Evolutionary conservation across 2,888 invertebrate genomes (phyloP), one percentile per base, ranked within the genome.

Genomic region (Oxytorus armatus): DNA sequence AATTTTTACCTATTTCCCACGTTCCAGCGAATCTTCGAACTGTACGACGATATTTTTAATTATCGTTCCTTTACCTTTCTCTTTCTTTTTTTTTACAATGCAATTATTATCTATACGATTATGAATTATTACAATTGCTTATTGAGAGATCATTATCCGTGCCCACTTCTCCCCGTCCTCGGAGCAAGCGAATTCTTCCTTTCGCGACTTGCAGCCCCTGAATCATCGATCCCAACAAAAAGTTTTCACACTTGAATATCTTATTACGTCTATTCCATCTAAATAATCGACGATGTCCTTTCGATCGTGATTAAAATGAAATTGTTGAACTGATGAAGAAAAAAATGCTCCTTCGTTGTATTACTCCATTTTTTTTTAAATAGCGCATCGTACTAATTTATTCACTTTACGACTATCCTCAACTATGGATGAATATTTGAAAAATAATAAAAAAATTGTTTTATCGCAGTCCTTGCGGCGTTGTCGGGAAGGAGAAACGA

Each of bases 351-450:
- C 29, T 88, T 85, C 88, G 88, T 88, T 91, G 87, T 90, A 61
- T 53, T 79, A 36, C 36, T 49, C 55, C 21, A n/a, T 51, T 66
- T 66, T 66, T 66, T 66, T 65, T 49, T 7, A n/a, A n/a, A n/a
- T n/a, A 36, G 49, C 25, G 66, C 49, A 36, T 21, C 47, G 36
- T 49, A 76, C 72, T 66, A 72, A 59, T 57, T 10, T 89, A 86
- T 87, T 86, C 89, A 86, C n/a, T n/a, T 88, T 88, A 86, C 86
- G 86, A 90, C 88, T 89, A 87, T 88, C 85, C 87, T 89, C 51
- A 36, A 76, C 42, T 79, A 65, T 76, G 65, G 70, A 65, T 84
- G 85, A 88, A 85, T 89, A 89, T 88, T 88, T 88, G 77, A 68
- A 80, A 74, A 87, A 90, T 76, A 76, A 90, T 90, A 90, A 89